Conservation (phyloP, 2,888 invertebrate species). For the Polydrusus pterygomalis region DNA sequence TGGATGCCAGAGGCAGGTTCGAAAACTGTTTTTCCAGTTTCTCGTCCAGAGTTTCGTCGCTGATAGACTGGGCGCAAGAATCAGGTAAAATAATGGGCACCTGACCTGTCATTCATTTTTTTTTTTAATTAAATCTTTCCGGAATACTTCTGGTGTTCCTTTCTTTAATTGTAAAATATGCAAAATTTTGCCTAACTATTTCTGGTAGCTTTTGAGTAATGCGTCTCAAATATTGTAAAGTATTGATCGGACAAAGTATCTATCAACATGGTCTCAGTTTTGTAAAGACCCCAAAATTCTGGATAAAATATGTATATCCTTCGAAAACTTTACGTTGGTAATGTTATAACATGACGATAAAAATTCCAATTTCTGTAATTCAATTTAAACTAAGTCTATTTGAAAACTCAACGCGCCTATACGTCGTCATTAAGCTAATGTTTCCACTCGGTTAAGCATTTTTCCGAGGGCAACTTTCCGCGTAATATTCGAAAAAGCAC, state of each 20-base stretch:
- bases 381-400: constrained; percentile 20
- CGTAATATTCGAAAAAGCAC: constrained; percentile 42
- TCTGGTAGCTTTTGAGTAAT: too few species aligned
- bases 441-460: constrained; percentile 37
- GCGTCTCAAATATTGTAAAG: too few species aligned
- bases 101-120: too few species aligned
- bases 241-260: too few species aligned
- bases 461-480: constrained; percentile 24
- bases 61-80: constrained; percentile 78
- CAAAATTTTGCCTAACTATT: too few species aligned
- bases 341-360: neutral
- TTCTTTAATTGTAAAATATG: too few species aligned
- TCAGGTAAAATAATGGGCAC: constrained; percentile 70
- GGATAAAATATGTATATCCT: neutral
- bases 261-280: too few species aligned
- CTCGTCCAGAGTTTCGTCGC: constrained; percentile 74
- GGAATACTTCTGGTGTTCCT: too few species aligned
- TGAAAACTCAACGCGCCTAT: constrained; percentile 12
- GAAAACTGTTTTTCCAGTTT: constrained; percentile 77
- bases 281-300: too few species aligned
- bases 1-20: constrained; percentile 76
- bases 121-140: too few species aligned
- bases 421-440: constrained; percentile 25
- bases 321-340: neutral
- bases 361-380: constrained; percentile 15